Percentiles rank a stretch among this genome's conserved stretches.
These are phyloP conservation scores for Tenrec ecaudatus DNA, from an alignment of 2,113 vertebrate genomes.

Conservation along the genomic window DNA sequence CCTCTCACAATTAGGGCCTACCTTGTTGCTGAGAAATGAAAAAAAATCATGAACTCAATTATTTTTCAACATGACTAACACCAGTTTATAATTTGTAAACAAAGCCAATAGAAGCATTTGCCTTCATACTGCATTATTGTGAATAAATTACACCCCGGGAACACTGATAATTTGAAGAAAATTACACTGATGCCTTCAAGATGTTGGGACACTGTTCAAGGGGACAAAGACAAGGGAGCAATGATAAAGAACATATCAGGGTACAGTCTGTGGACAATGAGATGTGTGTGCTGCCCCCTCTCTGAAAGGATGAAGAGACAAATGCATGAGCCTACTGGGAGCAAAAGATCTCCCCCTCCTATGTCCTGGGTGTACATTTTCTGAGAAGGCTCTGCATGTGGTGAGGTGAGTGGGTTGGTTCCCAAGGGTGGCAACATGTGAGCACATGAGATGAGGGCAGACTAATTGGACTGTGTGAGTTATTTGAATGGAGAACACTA, in stretches of 20 bases:
- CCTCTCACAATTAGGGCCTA: background rate
- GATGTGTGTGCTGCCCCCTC: background rate
- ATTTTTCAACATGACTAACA: constrained; percentile 40
- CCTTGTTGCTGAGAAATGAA: background rate
- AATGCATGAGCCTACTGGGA: background rate
- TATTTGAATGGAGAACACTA: background rate
- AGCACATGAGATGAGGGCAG: background rate
- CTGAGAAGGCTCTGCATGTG: constrained; percentile 64
- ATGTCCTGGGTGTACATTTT: background rate
- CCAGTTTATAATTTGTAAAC: constrained; percentile 7
- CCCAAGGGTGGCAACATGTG: constrained; percentile 30
- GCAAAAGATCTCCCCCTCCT: background rate
- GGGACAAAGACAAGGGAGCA: background rate
- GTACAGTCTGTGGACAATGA: background rate
- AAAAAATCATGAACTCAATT: background rate
- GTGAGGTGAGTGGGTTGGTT: constrained; percentile 9
- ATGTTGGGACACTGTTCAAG: background rate
- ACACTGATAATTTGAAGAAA: constrained; percentile 30
- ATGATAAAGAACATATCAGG: background rate
- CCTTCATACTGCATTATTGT: constrained; percentile 40
- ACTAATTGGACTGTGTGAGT: constrained; percentile 5
- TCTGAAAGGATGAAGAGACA: background rate
- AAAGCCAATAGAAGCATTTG: constrained; percentile 5
- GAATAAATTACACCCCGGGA: constrained; percentile 23
- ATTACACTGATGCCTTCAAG: background rate